phyloP scores from a whole-genome alignment of 2,888 invertebrate species.

The Lamellibrachia columna region DNA sequence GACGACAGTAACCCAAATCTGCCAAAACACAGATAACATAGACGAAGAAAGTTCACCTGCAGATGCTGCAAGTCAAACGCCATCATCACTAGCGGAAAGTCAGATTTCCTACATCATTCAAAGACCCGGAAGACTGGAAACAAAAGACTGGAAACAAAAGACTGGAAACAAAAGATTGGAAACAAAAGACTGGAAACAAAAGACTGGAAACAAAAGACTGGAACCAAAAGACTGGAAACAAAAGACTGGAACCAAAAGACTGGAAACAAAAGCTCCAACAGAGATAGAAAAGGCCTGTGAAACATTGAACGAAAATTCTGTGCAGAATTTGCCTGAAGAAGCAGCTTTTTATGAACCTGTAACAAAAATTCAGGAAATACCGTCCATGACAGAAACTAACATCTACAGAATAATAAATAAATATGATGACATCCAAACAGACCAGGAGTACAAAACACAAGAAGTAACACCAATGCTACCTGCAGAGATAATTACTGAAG shows the following conservation, averaged over 20 bases:
- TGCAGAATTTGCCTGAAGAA: not conserved
- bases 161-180: too few species aligned
- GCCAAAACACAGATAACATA: not conserved
- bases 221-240: too few species aligned
- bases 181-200: too few species aligned
- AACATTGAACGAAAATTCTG: not conserved
- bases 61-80: not conserved
- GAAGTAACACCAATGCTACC: not conserved
- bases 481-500: not conserved
- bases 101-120: not conserved
- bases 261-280: not conserved
- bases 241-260: too few species aligned
- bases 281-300: not conserved
- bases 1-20: not conserved
- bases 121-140: not conserved
- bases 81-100: not conserved
- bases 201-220: too few species aligned
- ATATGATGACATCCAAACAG: not conserved
- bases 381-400: not conserved
- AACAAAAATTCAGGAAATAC: not conserved
- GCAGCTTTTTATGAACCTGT: not conserved
- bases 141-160: too few species aligned
- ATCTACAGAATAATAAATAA: not conserved
- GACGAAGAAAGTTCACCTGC: not conserved
- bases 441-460: not conserved